phyloP scores from a whole-genome alignment of 2,113 vertebrate species.

The Chaetodon trifascialis region DNA sequence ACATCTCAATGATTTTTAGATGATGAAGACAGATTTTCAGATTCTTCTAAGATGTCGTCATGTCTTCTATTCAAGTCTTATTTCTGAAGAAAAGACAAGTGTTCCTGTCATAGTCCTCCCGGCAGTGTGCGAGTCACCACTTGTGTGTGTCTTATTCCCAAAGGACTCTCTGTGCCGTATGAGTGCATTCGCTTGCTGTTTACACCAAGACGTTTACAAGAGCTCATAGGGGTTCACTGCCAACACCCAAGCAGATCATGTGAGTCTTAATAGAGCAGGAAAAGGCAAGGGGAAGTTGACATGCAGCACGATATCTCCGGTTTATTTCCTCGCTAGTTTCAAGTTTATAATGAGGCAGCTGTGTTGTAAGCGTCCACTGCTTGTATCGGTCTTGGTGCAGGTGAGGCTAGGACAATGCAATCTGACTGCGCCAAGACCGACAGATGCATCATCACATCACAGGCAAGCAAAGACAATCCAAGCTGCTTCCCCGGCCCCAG shows the following conservation, averaged over 20 bases:
- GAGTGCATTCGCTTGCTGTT: constrained; percentile 37
- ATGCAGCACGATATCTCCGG: constrained; percentile 66
- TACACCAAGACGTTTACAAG: constrained; percentile 64
- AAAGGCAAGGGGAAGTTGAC: constrained; percentile 69
- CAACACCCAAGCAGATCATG: constrained; percentile 69
- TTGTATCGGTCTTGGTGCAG: constrained; percentile 27
- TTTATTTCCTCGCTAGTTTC: constrained; percentile 62
- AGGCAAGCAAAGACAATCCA: neutral
- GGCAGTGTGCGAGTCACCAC: constrained; percentile 13
- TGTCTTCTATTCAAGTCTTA: neutral
- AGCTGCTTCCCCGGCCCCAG: neutral
- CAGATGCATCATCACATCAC: constrained; percentile 2
- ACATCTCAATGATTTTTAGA: neutral
- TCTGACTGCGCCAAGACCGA: constrained; percentile 15
- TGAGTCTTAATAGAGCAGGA: constrained; percentile 68
- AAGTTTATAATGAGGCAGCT: constrained; percentile 61
- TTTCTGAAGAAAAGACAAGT: neutral
- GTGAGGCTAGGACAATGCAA: constrained; percentile 45
- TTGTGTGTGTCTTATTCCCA: constrained; percentile 30
- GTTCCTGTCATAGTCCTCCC: constrained; percentile 18
- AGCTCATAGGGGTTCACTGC: constrained; percentile 61
- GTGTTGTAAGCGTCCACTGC: constrained; percentile 6
- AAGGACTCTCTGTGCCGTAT: constrained; percentile 4
- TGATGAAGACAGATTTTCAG: neutral
- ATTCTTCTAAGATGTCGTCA: neutral